Evolutionary conservation across 2,113 vertebrate genomes (phyloP).

Genomic region (Merops nubicus): DNA sequence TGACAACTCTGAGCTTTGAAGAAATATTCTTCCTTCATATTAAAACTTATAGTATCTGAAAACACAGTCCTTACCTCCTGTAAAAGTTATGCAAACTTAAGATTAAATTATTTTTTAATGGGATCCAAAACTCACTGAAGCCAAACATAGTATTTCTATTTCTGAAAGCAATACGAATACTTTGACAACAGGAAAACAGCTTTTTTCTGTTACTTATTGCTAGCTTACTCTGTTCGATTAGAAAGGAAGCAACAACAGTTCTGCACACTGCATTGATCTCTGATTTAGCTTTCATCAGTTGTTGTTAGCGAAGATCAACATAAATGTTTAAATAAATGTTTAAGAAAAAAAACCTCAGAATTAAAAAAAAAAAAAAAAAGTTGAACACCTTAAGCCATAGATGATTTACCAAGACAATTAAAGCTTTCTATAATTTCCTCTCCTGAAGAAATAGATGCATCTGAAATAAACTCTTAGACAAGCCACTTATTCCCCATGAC

Average conservation of each 20-base stretch:
- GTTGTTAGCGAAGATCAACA: background rate
- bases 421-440: background rate
- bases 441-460: background rate
- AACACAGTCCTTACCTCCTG: background rate
- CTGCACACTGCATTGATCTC: background rate
- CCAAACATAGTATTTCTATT: background rate
- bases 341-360: background rate
- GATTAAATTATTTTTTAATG: background rate
- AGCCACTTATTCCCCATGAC: background rate
- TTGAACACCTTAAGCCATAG: background rate
- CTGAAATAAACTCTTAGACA: background rate
- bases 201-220: background rate
- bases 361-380: background rate
- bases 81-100: background rate
- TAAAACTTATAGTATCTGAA: background rate
- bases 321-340: background rate
- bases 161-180: background rate
- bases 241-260: background rate
- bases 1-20: background rate
- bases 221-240: background rate
- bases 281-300: background rate
- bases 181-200: background rate
- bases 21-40: background rate
- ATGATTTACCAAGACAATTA: background rate
- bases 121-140: background rate